Evolutionary conservation across 2,113 vertebrate species (phyloP), one percentile per base, ranked within the genome.

Genomic region (Fregata magnificens): DNA sequence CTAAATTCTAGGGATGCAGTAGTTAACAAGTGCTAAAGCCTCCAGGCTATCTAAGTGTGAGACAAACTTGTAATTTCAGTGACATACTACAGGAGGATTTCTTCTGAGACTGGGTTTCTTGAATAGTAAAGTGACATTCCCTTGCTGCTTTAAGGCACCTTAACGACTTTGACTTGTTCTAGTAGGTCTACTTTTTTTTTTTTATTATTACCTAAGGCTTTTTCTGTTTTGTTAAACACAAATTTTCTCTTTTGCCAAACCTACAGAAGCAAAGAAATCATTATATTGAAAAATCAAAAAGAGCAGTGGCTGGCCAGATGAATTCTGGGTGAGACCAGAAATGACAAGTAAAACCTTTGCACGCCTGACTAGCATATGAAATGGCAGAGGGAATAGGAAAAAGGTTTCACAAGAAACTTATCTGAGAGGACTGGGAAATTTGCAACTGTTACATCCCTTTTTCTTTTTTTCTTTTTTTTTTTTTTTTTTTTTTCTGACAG

Each of bases 241-340:
- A 31, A 69, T 67, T 29, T 91, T 40, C 84, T 82, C 69, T 94
- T 92, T 94, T 88, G 67, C 65, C 72, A 90, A 96, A 91, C 36
- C 34, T 88, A 63, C 85, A 98, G 97, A 94, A 97, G 91, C 74
- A 76, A 89, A 93, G 96, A 95, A 78, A 84, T 95, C 90, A 76
- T 87, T 93, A 81, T 67, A 88, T 42, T 66, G 86, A 96, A 84
- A 82, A 73, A 53, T 63, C 95, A 73, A 81, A 88, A 65, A 44
- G 53, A 89, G 66, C 93, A 77, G 80, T 94, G 89, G 95, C 90
- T 97, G 93, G 59, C 81, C 4, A 88, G 67, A 52, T 83, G 97
- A 82, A 92, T 50, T 72, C 95, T 92, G 83, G 97, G 97, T 97
- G 95, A 96, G 96, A n/a, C 4, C 31, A 93, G 73, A 45, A 87